These are phyloP conservation scores for Platorchestia sp. DNA, from an alignment of 1,140 invertebrate species.

Conservation along the genomic window DNA sequence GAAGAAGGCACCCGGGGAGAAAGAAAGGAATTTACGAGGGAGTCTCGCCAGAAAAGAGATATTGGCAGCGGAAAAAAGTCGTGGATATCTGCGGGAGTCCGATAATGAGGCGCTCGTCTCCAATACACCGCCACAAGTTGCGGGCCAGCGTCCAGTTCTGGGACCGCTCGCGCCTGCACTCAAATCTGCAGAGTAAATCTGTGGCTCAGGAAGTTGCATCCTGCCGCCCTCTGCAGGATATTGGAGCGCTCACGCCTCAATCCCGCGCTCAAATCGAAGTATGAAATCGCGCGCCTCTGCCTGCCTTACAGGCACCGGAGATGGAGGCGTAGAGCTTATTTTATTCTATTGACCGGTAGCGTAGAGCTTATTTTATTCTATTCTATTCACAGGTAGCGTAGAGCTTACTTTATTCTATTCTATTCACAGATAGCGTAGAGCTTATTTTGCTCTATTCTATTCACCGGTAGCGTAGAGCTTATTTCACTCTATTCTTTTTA, in stretches of 20 bases:
- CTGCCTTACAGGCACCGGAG: neutral
- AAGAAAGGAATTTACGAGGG: slow-evolving; percentile 52
- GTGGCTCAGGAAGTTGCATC: slow-evolving; percentile 35
- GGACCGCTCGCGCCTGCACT: neutral
- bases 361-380: too few relatives aligned
- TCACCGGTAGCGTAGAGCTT: too few relatives aligned
- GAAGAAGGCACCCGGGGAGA: slow-evolving; percentile 38
- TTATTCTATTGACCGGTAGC: neutral
- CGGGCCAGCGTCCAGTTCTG: slow-evolving; percentile 2
- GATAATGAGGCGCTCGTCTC: slow-evolving; percentile 27
- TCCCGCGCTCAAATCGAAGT: slow-evolving; percentile 12
- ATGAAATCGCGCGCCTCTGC: neutral
- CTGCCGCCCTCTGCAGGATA: slow-evolving; percentile 1
- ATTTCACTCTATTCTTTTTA: neutral
- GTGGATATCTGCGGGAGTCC: slow-evolving; percentile 32
- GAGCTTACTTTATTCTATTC: neutral
- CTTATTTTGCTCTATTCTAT: neutral
- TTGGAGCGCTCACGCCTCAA: slow-evolving; percentile 17
- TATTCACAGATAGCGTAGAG: too few relatives aligned
- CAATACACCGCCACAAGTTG: slow-evolving; percentile 40
- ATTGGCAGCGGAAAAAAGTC: slow-evolving; percentile 24
- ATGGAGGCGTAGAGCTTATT: neutral
- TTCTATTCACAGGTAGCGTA: too few relatives aligned
- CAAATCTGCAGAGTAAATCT: slow-evolving; percentile 34
- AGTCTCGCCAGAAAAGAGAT: slow-evolving; percentile 47